Conservation (phyloP, 1,140 invertebrate species). For the Portunus trituberculatus region DNA sequence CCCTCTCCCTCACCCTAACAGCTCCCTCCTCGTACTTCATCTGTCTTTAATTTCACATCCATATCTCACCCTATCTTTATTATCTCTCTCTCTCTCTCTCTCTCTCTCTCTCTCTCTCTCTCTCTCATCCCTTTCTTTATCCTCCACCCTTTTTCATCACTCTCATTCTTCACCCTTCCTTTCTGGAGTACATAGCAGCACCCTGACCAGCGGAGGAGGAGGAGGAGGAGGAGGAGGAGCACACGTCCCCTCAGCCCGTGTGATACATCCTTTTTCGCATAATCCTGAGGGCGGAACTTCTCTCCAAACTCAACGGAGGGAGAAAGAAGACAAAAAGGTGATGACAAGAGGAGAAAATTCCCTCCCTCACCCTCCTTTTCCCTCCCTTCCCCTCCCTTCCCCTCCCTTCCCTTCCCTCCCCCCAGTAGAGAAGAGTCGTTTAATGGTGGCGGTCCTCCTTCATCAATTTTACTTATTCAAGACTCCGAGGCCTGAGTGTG, state of each 20-base stretch:
- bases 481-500: constrained; percentile 48
- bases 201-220: background rate
- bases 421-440: background rate
- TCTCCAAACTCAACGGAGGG: background rate
- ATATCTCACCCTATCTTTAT: background rate
- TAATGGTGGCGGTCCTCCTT: constrained; percentile 38
- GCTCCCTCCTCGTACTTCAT: background rate
- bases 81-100: background rate
- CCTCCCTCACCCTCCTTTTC: constrained; percentile 46
- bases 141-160: too few relatives aligned
- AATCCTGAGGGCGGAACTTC: background rate
- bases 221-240: background rate
- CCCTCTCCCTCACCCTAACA: background rate
- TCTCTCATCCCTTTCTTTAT: too few relatives aligned
- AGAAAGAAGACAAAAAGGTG: constrained; percentile 28
- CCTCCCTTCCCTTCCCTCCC: too few relatives aligned
- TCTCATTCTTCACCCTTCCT: too few relatives aligned
- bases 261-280: constrained; percentile 3
- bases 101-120: too few relatives aligned
- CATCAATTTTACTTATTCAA: constrained; percentile 75
- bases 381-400: constrained; percentile 30
- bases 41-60: background rate
- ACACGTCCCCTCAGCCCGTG: background rate
- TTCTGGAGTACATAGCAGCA: too few relatives aligned
- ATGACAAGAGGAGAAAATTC: background rate